Conservation (phyloP, 2,113 vertebrate species). For the Gallinago paraguaiae region DNA sequence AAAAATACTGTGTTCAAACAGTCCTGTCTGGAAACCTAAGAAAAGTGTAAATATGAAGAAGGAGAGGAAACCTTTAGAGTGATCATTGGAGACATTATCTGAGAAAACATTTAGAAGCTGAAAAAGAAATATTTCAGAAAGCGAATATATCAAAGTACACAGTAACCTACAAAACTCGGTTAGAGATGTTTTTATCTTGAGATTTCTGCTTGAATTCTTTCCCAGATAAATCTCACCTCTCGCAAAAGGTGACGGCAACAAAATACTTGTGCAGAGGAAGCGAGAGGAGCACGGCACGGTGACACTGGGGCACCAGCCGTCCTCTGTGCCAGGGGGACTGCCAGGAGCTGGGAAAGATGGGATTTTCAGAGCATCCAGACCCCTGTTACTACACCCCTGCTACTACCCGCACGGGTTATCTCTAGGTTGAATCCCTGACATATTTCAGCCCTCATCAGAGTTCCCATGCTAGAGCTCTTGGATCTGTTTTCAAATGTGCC, state of each 20-base stretch:
- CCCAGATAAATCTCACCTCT: not conserved
- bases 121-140: constrained; percentile 6
- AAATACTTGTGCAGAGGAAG: not conserved
- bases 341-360: not conserved
- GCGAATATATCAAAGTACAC: not conserved
- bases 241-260: not conserved
- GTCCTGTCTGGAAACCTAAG: not conserved
- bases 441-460: not conserved
- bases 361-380: not conserved
- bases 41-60: constrained; percentile 39
- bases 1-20: constrained; percentile 13
- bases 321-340: not conserved
- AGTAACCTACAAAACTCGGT: not conserved
- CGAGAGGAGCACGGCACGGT: accelerated
- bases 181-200: not conserved
- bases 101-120: not conserved
- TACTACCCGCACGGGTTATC: not conserved
- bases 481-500: not conserved
- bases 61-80: not conserved
- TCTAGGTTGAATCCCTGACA: not conserved
- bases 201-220: constrained; percentile 2
- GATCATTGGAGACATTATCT: not conserved
- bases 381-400: too few relatives aligned
- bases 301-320: accelerated
- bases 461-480: not conserved